Percentiles rank a stretch among this genome's conserved stretches.
Conservation (phyloP, 2,888 invertebrate species). For the Ectemnius lituratus region DNA sequence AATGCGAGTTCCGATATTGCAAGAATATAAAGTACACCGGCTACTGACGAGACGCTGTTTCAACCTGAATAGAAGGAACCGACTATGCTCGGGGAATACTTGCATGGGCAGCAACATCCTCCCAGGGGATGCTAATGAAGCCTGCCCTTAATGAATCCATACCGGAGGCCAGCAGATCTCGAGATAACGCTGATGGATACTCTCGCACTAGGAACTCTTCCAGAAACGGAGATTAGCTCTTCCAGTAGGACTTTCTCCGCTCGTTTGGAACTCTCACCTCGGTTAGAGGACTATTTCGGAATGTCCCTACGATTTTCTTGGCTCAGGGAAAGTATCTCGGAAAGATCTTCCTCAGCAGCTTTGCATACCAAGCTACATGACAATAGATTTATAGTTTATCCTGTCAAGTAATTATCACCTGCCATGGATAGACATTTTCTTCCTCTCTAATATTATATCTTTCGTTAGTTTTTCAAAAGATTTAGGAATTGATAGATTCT, state of each 20-base stretch:
- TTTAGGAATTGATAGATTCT: neutral
- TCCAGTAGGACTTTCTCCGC: conserved; percentile 39
- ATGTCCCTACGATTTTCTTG: conserved; percentile 14
- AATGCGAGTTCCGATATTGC: neutral
- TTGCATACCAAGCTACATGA: conserved; percentile 35
- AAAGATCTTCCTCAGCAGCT: conserved; percentile 12
- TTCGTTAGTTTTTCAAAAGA: neutral
- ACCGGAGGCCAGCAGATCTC: conserved; percentile 59
- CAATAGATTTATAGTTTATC: conserved; percentile 40
- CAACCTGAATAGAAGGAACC: conserved; percentile 3
- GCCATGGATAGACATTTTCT: conserved; percentile 16
- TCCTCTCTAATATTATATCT: neutral
- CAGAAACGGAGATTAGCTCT: conserved; percentile 45
- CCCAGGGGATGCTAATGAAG: conserved; percentile 70
- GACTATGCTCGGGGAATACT: conserved; percentile 30
- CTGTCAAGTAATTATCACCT: conserved; percentile 44
- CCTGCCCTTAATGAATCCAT: conserved; percentile 73
- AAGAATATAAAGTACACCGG: neutral
- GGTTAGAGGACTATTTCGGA: conserved; percentile 20
- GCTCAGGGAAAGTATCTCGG: conserved; percentile 1
- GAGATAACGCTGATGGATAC: conserved; percentile 63
- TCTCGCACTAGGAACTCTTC: conserved; percentile 50
- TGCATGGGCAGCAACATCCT: conserved; percentile 45
- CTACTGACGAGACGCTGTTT: neutral
- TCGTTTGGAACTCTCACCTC: conserved; percentile 25